Conservation (phyloP, 2,113 vertebrate genomes). For the Halichoerus grypus region DNA sequence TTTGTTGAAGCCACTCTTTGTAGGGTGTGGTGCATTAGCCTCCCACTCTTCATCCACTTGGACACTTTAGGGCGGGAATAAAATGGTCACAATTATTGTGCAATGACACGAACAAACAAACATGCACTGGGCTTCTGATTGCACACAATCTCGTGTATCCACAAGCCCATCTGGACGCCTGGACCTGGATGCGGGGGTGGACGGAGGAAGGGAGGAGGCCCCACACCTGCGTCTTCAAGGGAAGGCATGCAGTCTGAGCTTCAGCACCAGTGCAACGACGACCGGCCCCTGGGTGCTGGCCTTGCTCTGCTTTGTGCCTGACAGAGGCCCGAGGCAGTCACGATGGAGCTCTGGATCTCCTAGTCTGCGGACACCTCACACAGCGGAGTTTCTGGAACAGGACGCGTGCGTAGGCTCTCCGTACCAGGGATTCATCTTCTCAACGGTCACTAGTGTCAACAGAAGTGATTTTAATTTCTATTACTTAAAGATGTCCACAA, state of each 20-base stretch:
- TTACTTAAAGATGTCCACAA: background rate
- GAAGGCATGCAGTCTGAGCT: rapidly evolving
- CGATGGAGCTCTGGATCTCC: no score
- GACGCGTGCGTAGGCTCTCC: rapidly evolving
- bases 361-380: background rate
- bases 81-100: rapidly evolving
- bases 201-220: no score
- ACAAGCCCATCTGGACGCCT: rapidly evolving
- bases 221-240: background rate
- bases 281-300: rapidly evolving
- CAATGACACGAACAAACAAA: rapidly evolving
- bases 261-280: rapidly evolving
- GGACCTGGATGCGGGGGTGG: background rate
- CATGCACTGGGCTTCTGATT: rapidly evolving
- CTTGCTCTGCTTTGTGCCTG: background rate
- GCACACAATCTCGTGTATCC: rapidly evolving
- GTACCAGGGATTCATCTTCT: background rate
- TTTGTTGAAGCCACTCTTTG: rapidly evolving
- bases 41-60: rapidly evolving
- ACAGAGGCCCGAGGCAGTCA: rapidly evolving
- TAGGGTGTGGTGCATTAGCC: rapidly evolving
- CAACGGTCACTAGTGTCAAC: rapidly evolving
- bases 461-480: background rate
- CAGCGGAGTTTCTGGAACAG: rapidly evolving
- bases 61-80: background rate